phyloP scores from a whole-genome alignment of 2,797 vertebrate genomes.

The Hafferia zeledoni region DNA sequence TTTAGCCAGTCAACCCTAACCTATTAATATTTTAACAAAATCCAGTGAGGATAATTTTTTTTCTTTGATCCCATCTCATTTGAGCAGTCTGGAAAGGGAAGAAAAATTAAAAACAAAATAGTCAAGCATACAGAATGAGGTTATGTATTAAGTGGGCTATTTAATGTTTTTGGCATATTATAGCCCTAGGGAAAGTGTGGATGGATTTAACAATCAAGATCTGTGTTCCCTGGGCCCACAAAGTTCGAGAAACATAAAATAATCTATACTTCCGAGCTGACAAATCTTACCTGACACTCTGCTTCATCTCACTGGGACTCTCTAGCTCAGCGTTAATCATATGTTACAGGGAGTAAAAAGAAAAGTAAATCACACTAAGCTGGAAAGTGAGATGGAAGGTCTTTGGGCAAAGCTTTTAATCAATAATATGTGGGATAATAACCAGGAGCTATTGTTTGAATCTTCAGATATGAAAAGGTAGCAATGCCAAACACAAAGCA shows the following conservation, averaged over 20 bases:
- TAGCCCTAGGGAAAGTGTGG: constrained; percentile 85
- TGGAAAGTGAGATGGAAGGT: constrained; percentile 89
- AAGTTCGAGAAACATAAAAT: constrained; percentile 90
- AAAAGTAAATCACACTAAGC: constrained; percentile 83
- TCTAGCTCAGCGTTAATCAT: constrained; percentile 90
- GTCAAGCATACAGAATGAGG: constrained; percentile 91
- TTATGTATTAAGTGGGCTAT: constrained; percentile 97
- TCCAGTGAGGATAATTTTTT: constrained; percentile 92
- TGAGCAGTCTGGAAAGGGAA: constrained; percentile 88
- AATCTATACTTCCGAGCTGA: constrained; percentile 92
- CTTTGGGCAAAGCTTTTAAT: constrained; percentile 89
- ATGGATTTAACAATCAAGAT: constrained; percentile 89
- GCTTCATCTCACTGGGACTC: constrained; percentile 85
- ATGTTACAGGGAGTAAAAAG: constrained; percentile 83
- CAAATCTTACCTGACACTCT: constrained; percentile 90
- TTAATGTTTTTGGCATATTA: constrained; percentile 92
- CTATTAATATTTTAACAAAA: constrained; percentile 99
- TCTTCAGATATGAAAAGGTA: constrained; percentile 71
- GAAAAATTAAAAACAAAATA: constrained; percentile 90
- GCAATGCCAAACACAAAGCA: constrained; percentile 63
- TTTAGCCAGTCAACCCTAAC: constrained; percentile 99
- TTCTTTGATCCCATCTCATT: constrained; percentile 99
- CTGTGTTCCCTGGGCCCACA: constrained; percentile 85
- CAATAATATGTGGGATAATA: constrained; percentile 86
- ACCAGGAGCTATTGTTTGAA: constrained; percentile 81